Evolutionary conservation across 2,888 invertebrate species (phyloP), one percentile per base, ranked within the genome.

Genomic region (Plusia festucae): DNA sequence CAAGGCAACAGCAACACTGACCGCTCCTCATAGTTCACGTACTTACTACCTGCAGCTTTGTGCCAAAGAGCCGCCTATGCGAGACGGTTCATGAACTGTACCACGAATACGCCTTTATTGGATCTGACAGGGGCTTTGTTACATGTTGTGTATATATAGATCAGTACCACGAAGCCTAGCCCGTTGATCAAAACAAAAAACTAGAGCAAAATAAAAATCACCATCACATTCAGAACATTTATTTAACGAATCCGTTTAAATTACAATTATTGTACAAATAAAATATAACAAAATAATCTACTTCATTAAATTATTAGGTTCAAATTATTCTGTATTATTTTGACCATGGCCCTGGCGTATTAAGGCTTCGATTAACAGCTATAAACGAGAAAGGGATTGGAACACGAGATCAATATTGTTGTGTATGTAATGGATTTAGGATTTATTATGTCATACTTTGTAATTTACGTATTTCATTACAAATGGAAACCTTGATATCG

Each of bases 201-300:
- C n/a, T n/a, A n/a, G n/a, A n/a, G 24, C 5, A 52, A 58, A 60
- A 57, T 51, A 3, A 58, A 65, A 54, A 22, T 51, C 52, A 66
- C 81, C 62, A 78, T 68, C 77, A 77, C 72, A 77, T 79, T 79
- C 69, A 81, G 85, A 82, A 87, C 80, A 85, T 90, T 88, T 90
- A 90, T 89, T 90, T 83, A 90, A 90, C 88, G 87, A 82, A 80
- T 73, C 72, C 44, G 69, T 79, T 73, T 70, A 80, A 72, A 76
- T 78, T 66, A 76, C 67, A 76, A 82, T 73, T 75, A 74, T 75
- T 82, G 76, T 78, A 76, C 65, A 67, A 70, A 76, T 72, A 74
- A 76, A 73, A 73, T 79, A 80, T 77, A 80, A 81, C 80, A 82
- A 82, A 81, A 82, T 74, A 69, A 78, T 68, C 51, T 75, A 81